Percentiles rank a stretch among this genome's conserved stretches.
Conservation (phyloP, 2,888 invertebrate genomes). For the Andrena hattorfiana region DNA sequence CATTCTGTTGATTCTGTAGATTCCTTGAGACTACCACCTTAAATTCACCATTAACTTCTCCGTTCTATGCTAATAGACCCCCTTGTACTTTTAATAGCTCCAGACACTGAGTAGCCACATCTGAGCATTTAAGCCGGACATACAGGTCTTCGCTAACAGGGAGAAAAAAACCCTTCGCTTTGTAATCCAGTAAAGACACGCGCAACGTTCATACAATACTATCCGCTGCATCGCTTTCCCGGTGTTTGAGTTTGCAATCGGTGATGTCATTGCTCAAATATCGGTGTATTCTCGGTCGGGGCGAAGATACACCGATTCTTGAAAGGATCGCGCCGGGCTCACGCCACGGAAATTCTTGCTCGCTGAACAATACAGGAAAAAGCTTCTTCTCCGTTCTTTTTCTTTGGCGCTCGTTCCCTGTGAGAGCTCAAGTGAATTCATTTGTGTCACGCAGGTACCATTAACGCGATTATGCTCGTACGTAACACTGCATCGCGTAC, state of each 20-base stretch:
- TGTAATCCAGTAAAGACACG: neutral
- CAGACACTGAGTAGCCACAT: neutral
- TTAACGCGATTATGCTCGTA: neutral
- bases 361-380: constrained; percentile 34
- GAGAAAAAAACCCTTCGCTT: neutral
- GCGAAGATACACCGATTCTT: neutral
- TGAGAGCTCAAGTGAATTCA: constrained; percentile 27
- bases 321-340: neutral
- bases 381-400: constrained; percentile 14
- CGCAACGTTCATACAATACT: constrained; percentile 21
- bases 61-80: neutral
- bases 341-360: constrained; percentile 15
- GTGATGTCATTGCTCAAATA: constrained; percentile 53
- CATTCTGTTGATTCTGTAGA: too few species aligned
- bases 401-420: neutral
- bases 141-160: constrained; percentile 4
- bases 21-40: neutral
- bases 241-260: constrained; percentile 16
- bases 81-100: neutral
- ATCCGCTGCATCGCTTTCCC: constrained; percentile 1
- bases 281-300: constrained; percentile 10
- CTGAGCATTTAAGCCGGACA: neutral
- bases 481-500: neutral
- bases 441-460: neutral
- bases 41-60: neutral